Base-by-base conservation (phyloP, 1,140 invertebrate genomes). In the Temnothorax longispinosus region DNA sequence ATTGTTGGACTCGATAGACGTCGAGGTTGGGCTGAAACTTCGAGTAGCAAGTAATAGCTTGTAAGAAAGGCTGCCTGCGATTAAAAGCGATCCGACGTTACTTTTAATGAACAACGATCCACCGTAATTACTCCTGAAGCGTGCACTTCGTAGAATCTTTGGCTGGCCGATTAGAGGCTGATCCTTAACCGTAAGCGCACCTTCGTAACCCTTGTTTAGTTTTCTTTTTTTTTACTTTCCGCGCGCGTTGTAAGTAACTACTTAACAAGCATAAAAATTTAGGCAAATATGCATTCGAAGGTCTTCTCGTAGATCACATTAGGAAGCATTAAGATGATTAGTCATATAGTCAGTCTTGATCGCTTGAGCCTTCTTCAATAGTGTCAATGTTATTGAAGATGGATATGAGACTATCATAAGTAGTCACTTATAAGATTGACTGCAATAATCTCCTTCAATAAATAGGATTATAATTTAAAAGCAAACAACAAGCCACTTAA, bases 371-470 rank as follows among this genome's bases (percentile, higher is more conserved):
- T 74, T n/a, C 52, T 54, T 81, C 80, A 74, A 74, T 82, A 82
- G 67, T 72, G 80, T 74, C 67, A 74, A 82, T 72, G 18, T 82
- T 82, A 82, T 72, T 71, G 38, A 81, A 32, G 80, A 74, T 74
- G 38, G 32, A 82, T 38, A 56, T 8, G 78, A 58, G 65, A 72
- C 15, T 74, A 21, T 72, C 67, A n/a, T 47, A 15, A 41, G 38
- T 32, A 75, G 18, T 69, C 13, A 27, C 10, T 69, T 38, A 44
- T 44, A 21, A 38, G 77, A 67, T 27, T 6, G 8, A 3, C 38
- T 67, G n/a, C 5, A 18, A 13, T 13, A 50, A 15, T 65, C 47
- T 38, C n/a, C 15, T 64, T 35, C 32, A 69, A 13, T 56, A 41
- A 41, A 80, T 21, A 80, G n/a, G 4, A 15, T 18, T 58, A 27